Base-by-base conservation (phyloP, 1,140 invertebrate genomes). In the Lanistes nyassanus region DNA sequence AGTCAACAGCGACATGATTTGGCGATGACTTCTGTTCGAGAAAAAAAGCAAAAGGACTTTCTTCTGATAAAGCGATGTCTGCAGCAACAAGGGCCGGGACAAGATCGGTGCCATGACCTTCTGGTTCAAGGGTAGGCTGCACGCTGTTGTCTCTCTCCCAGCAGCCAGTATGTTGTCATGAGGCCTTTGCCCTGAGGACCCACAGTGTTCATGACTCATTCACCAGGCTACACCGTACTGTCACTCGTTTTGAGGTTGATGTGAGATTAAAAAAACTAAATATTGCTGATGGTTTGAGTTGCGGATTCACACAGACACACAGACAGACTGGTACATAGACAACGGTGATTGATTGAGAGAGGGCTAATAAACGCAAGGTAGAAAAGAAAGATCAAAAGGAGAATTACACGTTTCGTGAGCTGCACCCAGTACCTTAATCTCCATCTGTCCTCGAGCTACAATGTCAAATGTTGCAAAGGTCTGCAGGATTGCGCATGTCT, bases 31-130 rank as follows among this genome's bases (percentile, higher is more conserved):
- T n/a, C n/a, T n/a, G n/a, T n/a, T n/a, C n/a, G n/a, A n/a, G n/a
- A n/a, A n/a, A n/a, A n/a, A n/a, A 64, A 94, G 96, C 31, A 90
- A 93, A 77, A 93, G 92, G 92, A 93, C 86, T 80, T n/a, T n/a
- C n/a, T n/a, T n/a, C n/a, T 58, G 31, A 47, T 11, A 65, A 36
- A 36, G 29, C 29, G 21, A 21, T 31, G 64, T 31, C 3, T 65
- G 64, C 64, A 29, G 21, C 23, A 65, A 1, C 34, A 31, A 36
- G 7, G 64, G 34, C 37, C 21, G 31, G 64, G n/a, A 29, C 1
- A 21, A 36, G 11, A 36, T 7, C 21, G 29, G 64, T 65, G n/a
- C 5, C n/a, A 31, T 23, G 9, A 36, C 23, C 21, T 36, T 36
- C 58, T 16, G n/a, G 3, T 29, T 26, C 7, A 60, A 29, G n/a